Base-by-base conservation (phyloP, 2,797 vertebrate species). In the Halcyon leucocephala region DNA sequence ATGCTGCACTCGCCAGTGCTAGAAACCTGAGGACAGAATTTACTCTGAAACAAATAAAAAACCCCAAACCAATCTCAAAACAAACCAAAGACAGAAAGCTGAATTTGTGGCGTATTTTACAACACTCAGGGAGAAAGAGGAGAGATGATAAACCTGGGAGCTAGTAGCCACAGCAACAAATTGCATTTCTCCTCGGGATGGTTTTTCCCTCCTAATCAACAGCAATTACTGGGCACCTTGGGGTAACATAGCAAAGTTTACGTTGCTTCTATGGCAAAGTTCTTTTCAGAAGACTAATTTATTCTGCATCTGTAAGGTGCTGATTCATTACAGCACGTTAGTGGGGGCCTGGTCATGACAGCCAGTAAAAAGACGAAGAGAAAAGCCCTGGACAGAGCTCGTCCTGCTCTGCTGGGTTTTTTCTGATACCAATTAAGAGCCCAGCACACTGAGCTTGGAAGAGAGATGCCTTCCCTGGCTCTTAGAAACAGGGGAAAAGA, bases 101-200 rank as follows among this genome's bases (percentile, higher is more conserved):
- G 90, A 91, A 84, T 95, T 86, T 95, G 78, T 89, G 65, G 69
- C 37, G 29, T 91, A 29, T 93, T 97, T 97, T 92, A 92, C 85
- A 96, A 61, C 51, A 88, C 69, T 81, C 25, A 12, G 42, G 52
- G 86, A 95, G 64, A 90, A 94, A 92, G 76, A 93, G 26, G 44
- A 89, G 77, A 92, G 79, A 94, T 44, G 88, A 97, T 96, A 97
- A 97, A 97, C 94, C 95, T 79, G 82, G 86, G 70, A 96, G 81
- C 79, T 81, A 96, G 95, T 96, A 96, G 95, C 95, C 95, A 95
- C 94, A 97, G 94, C 91, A 97, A 97, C 95, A 97, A 95, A 97
- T 96, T 96, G 94, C 89, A 62, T 96, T 96, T 95, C 86, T 96
- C 37, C 92, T 91, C 89, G 86, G 81, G 79, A 91, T 92, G 46